A percentile compares a stretch with the other conserved stretches of the same genome.
Evolutionary conservation across 2,888 invertebrate genomes (phyloP).

Genomic region (Adineta ricciae): DNA sequence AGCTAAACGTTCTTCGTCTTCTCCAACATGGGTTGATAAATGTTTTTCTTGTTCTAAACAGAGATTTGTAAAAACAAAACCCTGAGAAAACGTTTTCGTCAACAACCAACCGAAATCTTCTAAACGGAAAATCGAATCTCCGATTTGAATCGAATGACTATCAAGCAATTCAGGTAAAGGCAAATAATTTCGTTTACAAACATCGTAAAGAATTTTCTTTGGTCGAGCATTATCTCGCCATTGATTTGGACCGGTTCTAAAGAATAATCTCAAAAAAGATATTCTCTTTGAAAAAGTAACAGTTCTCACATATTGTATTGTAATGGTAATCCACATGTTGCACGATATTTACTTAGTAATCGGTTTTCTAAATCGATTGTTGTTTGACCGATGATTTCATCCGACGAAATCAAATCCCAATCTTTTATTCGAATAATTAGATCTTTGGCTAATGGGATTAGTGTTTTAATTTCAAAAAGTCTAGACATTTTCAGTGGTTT

Average conservation of each 20-base stretch:
- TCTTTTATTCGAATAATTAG: constrained; percentile 48
- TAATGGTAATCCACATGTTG: constrained; percentile 51
- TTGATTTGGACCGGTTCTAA: constrained; percentile 49
- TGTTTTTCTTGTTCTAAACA: constrained; percentile 39
- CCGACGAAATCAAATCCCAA: constrained; percentile 49
- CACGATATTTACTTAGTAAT: constrained; percentile 50
- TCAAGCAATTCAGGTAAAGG: constrained; percentile 44
- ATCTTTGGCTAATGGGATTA: constrained; percentile 51
- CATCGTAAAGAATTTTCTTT: constrained; percentile 46
- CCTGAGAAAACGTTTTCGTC: too few relatives aligned
- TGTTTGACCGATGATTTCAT: constrained; percentile 54
- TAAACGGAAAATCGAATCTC: constrained; percentile 43
- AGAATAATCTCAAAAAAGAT: too few relatives aligned
- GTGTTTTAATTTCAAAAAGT: constrained; percentile 51
- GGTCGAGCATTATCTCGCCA: constrained; percentile 51
- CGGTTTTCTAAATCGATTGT: constrained; percentile 53
- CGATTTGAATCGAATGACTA: constrained; percentile 44
- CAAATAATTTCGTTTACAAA: constrained; percentile 43
- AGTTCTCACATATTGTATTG: constrained; percentile 39
- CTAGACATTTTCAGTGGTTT: too few relatives aligned
- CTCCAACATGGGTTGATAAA: constrained; percentile 44
- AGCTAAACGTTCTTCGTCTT: constrained; percentile 69
- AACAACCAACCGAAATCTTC: constrained; percentile 48
- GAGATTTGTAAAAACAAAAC: not conserved
- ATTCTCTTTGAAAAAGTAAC: too few relatives aligned